Conservation (phyloP, 2,113 vertebrate genomes). For the Cichladusa arquata region DNA sequence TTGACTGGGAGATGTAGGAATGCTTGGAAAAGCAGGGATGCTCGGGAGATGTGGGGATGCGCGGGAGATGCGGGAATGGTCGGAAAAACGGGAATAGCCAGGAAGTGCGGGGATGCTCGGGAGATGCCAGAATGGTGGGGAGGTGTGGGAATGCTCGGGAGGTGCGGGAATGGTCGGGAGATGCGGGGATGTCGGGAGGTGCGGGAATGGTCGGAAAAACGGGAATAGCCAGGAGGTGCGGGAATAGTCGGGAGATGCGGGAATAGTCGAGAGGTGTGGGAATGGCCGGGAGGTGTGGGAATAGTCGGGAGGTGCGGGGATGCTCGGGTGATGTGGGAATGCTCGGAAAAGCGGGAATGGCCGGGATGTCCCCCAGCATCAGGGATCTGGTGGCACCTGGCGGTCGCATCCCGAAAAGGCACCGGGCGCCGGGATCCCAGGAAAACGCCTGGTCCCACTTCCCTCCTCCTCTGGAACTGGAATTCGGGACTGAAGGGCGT, state of each 20-base stretch:
- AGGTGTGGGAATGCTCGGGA: too few relatives aligned
- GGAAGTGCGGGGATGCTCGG: accelerated
- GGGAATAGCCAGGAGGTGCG: accelerated
- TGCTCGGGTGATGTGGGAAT: too few relatives aligned
- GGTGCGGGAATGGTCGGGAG: too few relatives aligned
- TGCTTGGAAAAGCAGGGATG: accelerated
- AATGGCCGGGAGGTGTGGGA: accelerated
- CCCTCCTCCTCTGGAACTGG: accelerated
- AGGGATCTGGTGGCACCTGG: slow-evolving; percentile 41
- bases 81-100: neutral
- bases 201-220: accelerated
- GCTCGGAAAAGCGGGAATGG: too few relatives aligned
- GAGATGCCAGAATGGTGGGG: too few relatives aligned
- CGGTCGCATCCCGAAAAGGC: neutral
- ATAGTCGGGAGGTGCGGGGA: accelerated
- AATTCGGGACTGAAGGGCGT: neutral
- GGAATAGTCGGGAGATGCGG: accelerated
- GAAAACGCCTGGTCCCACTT: accelerated
- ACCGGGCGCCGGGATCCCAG: accelerated
- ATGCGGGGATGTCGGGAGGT: neutral
- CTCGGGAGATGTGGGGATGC: accelerated
- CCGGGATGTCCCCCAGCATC: neutral
- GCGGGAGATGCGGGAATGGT: too few relatives aligned
- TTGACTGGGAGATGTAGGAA: accelerated
- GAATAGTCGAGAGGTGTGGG: accelerated